These are phyloP conservation scores for Temnothorax longispinosus DNA, from an alignment of 1,140 invertebrate genomes.

Conservation along the genomic window DNA sequence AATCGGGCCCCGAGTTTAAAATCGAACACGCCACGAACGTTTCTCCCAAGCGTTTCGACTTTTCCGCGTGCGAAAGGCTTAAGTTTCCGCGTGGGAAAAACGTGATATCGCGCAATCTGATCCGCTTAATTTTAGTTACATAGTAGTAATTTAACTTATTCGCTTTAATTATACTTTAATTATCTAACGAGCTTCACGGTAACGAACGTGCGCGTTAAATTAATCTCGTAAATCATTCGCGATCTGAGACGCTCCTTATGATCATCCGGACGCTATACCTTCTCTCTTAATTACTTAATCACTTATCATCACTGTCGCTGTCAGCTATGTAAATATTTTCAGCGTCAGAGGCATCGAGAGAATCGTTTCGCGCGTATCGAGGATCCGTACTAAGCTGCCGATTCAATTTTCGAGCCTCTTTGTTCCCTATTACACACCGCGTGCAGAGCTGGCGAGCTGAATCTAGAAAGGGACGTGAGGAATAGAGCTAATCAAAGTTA, in stretches of 20 bases:
- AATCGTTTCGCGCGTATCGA: not conserved
- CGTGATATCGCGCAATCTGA: not conserved
- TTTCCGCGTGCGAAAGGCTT: not conserved
- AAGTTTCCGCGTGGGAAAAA: not conserved
- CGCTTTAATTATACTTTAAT: constrained; percentile 25
- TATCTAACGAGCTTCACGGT: not conserved
- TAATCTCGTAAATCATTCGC: constrained; percentile 39
- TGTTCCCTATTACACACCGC: not conserved
- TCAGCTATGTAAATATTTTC: constrained; percentile 30
- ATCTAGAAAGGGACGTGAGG: constrained; percentile 27
- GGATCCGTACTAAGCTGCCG: too few species aligned
- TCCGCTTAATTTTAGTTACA: not conserved
- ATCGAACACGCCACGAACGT: not conserved
- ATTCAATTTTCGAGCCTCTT: not conserved
- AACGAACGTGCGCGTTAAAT: not conserved
- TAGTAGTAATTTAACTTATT: constrained; percentile 6
- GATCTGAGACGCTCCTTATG: not conserved
- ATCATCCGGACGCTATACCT: not conserved
- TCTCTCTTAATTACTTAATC: constrained; percentile 25
- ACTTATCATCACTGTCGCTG: not conserved
- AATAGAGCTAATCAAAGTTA: constrained; percentile 15
- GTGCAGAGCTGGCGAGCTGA: not conserved
- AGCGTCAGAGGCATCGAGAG: not conserved
- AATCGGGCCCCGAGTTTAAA: not conserved
- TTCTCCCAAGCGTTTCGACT: not conserved